These are phyloP conservation scores for Dromius quadrimaculatus DNA, from an alignment of 2,888 invertebrate genomes.

Conservation along the genomic window DNA sequence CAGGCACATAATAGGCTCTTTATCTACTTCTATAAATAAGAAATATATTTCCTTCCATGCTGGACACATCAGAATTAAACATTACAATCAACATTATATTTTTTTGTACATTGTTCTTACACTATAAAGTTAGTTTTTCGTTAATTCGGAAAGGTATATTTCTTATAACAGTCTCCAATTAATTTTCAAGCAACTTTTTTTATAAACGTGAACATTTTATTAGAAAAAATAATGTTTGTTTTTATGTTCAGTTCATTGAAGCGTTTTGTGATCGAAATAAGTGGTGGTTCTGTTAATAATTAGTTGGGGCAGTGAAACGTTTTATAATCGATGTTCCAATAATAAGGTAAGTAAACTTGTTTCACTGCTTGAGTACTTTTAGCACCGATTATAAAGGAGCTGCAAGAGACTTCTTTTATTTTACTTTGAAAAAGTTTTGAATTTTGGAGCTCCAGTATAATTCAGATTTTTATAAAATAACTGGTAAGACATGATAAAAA, in stretches of 20 bases:
- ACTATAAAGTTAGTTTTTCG: slow-evolving; percentile 34
- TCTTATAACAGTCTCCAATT: slow-evolving; percentile 49
- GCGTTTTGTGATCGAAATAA: slow-evolving; percentile 28
- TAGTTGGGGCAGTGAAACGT: slow-evolving; percentile 30
- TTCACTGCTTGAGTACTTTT: slow-evolving; percentile 14
- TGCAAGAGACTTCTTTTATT: background rate
- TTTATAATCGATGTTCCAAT: slow-evolving; percentile 4
- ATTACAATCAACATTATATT: slow-evolving; percentile 43
- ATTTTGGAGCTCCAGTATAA: no score
- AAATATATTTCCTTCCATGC: slow-evolving; percentile 45
- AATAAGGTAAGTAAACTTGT: slow-evolving; percentile 1
- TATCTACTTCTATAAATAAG: slow-evolving; percentile 45
- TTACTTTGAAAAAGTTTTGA: no score
- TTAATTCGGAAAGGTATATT: slow-evolving; percentile 52
- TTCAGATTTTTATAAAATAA: no score
- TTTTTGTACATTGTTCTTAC: slow-evolving; percentile 51
- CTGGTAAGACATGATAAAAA: slow-evolving; percentile 29
- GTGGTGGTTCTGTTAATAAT: slow-evolving; percentile 18
- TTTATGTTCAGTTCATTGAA: slow-evolving; percentile 44
- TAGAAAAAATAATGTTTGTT: slow-evolving; percentile 42
- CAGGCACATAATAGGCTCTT: slow-evolving; percentile 52
- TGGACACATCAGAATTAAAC: slow-evolving; percentile 30
- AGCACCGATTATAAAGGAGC: background rate
- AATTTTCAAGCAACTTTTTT: slow-evolving; percentile 39
- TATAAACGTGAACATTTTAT: slow-evolving; percentile 47